These are phyloP conservation scores for Pyrrhosoma nymphula DNA, from an alignment of 2,888 invertebrate genomes.

Conservation along the genomic window DNA sequence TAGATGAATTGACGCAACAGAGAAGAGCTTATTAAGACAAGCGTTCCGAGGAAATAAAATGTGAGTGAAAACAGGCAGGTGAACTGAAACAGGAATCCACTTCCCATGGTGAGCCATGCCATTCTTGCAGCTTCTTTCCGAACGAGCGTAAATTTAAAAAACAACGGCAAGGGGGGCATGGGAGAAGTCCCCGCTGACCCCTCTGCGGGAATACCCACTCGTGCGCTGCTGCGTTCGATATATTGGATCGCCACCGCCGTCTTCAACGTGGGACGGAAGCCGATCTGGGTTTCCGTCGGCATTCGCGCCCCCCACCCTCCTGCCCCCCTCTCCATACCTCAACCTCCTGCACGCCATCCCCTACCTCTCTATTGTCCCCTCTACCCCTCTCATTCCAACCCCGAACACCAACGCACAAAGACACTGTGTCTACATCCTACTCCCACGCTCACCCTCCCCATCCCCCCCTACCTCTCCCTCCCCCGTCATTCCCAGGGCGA, in stretches of 20 bases:
- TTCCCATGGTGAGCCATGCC: not conserved
- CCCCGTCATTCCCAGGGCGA: conserved; percentile 33
- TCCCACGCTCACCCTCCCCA: not conserved
- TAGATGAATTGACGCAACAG: no score
- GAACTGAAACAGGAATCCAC: no score
- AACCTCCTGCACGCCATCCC: not conserved
- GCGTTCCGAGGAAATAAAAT: not conserved
- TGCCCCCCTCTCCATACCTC: not conserved
- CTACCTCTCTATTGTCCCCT: not conserved
- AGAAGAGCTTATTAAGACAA: no score
- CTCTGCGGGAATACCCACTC: not conserved
- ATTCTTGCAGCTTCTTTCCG: not conserved
- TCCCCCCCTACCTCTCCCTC: not conserved
- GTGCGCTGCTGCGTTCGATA: not conserved
- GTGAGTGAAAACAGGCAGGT: not conserved
- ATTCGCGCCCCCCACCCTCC: not conserved
- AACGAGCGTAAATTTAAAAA: not conserved
- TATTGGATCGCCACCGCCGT: conserved; percentile 5
- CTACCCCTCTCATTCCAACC: not conserved
- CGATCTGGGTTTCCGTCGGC: not conserved
- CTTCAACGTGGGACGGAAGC: conserved; percentile 43
- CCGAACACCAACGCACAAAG: conserved; percentile 23
- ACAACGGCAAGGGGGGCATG: not conserved
- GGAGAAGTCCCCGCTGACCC: not conserved
- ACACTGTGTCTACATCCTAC: conserved; percentile 33